Evolutionary conservation across 1,140 invertebrate genomes (phyloP).

Genomic region (Adoxophyes honmai): DNA sequence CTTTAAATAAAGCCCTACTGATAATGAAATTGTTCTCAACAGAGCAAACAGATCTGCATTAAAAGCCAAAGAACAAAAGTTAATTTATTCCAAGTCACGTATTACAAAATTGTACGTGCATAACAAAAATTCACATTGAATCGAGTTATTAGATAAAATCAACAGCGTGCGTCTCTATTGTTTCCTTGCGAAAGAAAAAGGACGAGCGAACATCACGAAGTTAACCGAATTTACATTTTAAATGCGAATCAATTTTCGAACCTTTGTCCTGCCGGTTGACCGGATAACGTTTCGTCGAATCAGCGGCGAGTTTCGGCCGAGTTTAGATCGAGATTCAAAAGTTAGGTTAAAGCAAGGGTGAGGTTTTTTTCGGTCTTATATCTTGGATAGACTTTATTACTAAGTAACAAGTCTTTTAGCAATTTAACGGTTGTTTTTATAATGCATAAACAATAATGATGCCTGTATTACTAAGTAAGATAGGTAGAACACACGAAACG

Average conservation of each 20-base stretch:
- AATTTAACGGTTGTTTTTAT: too few relatives aligned
- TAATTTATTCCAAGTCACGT: slow-evolving; percentile 15
- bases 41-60: slow-evolving; percentile 1
- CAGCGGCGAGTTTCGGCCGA: background rate
- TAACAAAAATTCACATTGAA: slow-evolving; percentile 4
- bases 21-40: slow-evolving; percentile 3
- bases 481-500: too few relatives aligned
- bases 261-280: slow-evolving; percentile 8
- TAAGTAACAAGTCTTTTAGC: too few relatives aligned
- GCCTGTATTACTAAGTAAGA: too few relatives aligned
- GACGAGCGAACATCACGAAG: slow-evolving; percentile 12
- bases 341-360: too few relatives aligned
- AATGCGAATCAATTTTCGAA: slow-evolving; percentile 15
- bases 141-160: slow-evolving; percentile 15
- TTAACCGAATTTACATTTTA: slow-evolving; percentile 14
- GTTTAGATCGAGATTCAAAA: background rate
- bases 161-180: slow-evolving; percentile 13
- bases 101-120: slow-evolving; percentile 12
- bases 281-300: background rate
- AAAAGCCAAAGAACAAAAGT: slow-evolving; percentile 6
- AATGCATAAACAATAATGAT: too few relatives aligned
- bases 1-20: background rate
- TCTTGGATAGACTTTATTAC: too few relatives aligned
- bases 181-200: slow-evolving; percentile 11
- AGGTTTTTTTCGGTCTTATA: too few relatives aligned